Evolutionary conservation across 1,140 invertebrate species (phyloP), one percentile per base, ranked within the genome.

Genomic region (Sogatella furcifera): DNA sequence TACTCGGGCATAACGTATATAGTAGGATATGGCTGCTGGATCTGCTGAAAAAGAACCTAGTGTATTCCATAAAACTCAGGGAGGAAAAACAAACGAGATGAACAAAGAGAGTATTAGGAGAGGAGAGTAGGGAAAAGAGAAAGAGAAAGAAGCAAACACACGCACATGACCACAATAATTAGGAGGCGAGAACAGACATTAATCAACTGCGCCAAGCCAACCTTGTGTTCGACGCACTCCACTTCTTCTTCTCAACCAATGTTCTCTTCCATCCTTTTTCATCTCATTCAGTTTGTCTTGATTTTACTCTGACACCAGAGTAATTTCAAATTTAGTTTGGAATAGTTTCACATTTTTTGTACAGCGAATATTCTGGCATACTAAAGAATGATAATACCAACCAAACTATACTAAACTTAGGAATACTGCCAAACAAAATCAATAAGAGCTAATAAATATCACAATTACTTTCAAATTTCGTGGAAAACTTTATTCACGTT

Each of bases 311-410:
- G 42, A 13, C 41, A 14, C 28, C 24, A 56, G 5, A n/a, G n/a
- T n/a, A n/a, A n/a, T n/a, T n/a, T n/a, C n/a, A n/a, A n/a, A n/a
- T n/a, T n/a, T n/a, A n/a, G n/a, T n/a, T n/a, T n/a, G n/a, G n/a
- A n/a, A n/a, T n/a, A n/a, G n/a, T n/a, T n/a, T n/a, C 24, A 42
- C 56, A 54, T 22, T 24, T 58, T 28, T 58, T 58, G 52, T 53
- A 5, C 8, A 38, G 52, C 22, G 15, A 24, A 34, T 54, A 4
- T 54, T 54, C 13, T 54, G 34, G 34, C 34, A 38, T 38, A 13
- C 34, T 13, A 38, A 4, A 38, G 34, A 8, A 2, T 4, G 6
- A 28, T 6, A 28, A 28, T 28, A 28, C 2, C 2, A 28, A 4
- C n/a, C n/a, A n/a, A n/a, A n/a, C n/a, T n/a, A n/a, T n/a, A n/a